phyloP scores from a whole-genome alignment of 2,113 vertebrate species.

The Tachycineta bicolor region DNA sequence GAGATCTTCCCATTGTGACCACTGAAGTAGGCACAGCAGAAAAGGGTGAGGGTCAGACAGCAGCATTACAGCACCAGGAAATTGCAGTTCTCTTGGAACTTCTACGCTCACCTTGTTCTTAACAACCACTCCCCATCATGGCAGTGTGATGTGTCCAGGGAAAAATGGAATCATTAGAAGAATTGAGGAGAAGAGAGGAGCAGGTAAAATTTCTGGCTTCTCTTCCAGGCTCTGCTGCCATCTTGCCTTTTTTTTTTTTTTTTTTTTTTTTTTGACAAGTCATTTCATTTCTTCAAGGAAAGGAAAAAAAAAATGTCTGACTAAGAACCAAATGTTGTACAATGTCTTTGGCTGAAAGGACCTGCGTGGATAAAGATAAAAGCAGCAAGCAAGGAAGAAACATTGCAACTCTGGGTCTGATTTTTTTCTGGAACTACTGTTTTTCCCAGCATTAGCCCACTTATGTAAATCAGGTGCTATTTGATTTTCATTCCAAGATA shows the following conservation, averaged over 20 bases:
- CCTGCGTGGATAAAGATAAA: not conserved
- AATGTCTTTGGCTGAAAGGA: not conserved
- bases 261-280: not conserved
- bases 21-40: not conserved
- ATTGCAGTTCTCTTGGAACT: not conserved
- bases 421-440: not conserved
- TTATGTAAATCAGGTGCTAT: not conserved
- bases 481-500: not conserved
- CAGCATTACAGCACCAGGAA: not conserved
- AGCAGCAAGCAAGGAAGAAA: not conserved
- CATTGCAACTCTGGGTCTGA: not conserved
- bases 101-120: not conserved
- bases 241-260: slow-evolving; percentile 1
- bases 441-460: not conserved
- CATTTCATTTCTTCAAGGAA: not conserved
- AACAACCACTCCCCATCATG: not conserved
- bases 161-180: not conserved
- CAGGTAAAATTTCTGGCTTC: not conserved
- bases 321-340: not conserved
- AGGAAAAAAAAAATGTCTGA: not conserved
- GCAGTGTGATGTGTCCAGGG: not conserved
- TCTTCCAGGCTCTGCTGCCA: slow-evolving; percentile 18
- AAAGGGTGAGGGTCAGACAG: not conserved
- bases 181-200: not conserved
- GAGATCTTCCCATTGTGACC: not conserved